Evolutionary conservation across 1,140 invertebrate species (phyloP).

Genomic region (Eciton burchellii): DNA sequence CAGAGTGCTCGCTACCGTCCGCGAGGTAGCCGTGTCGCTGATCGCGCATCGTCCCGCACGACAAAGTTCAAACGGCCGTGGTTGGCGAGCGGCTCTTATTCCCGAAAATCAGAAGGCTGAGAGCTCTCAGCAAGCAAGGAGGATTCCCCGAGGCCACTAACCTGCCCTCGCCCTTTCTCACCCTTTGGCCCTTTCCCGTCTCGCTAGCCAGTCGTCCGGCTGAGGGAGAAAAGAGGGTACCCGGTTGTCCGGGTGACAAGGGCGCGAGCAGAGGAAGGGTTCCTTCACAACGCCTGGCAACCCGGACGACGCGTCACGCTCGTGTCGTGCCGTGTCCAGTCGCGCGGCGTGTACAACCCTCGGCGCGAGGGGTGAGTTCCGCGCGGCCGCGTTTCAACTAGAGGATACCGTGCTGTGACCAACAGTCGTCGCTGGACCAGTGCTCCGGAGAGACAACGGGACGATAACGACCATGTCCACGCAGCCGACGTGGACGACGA

Average conservation of each 20-base stretch:
- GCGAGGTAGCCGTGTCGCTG: conserved; percentile 55
- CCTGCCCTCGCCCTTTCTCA: conserved; percentile 17
- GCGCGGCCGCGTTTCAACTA: conserved; percentile 11
- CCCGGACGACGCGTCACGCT: conserved; percentile 1
- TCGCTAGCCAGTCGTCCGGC: conserved; percentile 8
- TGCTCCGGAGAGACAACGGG: no score
- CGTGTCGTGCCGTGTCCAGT: not conserved
- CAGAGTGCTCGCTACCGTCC: conserved; percentile 72
- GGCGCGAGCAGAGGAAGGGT: conserved; percentile 22
- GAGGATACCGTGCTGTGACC: conserved; percentile 36
- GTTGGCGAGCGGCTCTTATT: not conserved
- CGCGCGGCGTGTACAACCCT: conserved; percentile 4
- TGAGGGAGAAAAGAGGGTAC: conserved; percentile 7
- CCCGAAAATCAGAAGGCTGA: not conserved
- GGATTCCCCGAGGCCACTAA: not conserved
- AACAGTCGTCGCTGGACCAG: conserved; percentile 13
- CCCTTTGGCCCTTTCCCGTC: conserved; percentile 17
- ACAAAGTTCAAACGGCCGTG: not conserved
- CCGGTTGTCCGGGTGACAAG: conserved; percentile 21
- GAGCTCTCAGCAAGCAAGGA: not conserved
- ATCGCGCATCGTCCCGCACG: conserved; percentile 5
- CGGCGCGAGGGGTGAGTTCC: not conserved
- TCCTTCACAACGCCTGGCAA: conserved; percentile 2
- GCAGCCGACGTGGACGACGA: not conserved
- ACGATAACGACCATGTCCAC: conserved; percentile 9